Evolutionary conservation across 2,113 vertebrate genomes (phyloP).

Genomic region (Mus pahari): DNA sequence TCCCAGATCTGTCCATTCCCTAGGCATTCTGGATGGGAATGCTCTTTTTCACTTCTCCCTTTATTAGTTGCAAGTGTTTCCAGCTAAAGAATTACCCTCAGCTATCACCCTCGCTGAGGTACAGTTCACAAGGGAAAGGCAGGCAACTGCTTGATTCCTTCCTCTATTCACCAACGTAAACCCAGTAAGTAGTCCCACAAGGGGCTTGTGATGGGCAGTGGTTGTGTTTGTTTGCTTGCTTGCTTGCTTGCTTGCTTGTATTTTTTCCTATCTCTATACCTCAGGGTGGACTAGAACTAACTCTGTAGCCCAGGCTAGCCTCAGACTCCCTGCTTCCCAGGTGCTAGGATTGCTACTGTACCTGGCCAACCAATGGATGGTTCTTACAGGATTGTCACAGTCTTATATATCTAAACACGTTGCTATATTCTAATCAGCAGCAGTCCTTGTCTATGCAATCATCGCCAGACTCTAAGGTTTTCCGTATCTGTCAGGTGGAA

Average conservation of each 20-base stretch:
- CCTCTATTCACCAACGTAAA: not conserved
- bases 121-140: not conserved
- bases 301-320: too few relatives aligned
- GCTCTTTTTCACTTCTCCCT: slow-evolving; percentile 13
- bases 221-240: not conserved
- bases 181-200: not conserved
- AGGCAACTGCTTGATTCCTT: not conserved
- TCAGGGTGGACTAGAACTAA: too few relatives aligned
- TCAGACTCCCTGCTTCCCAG: too few relatives aligned
- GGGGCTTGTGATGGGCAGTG: not conserved
- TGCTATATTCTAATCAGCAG: not conserved
- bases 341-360: too few relatives aligned
- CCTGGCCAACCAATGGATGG: too few relatives aligned
- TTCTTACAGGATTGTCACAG: not conserved
- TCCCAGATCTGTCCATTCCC: slow-evolving; percentile 1
- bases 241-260: not conserved
- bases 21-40: not conserved
- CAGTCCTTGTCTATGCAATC: not conserved
- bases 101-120: not conserved
- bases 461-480: not conserved
- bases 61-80: slow-evolving; percentile 36
- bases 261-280: too few relatives aligned
- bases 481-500: not conserved
- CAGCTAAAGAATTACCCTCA: slow-evolving; percentile 39
- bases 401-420: not conserved